Percentiles rank a stretch among this genome's conserved stretches.
Evolutionary conservation across 2,797 vertebrate species (phyloP).

Genomic region (Paedocypris micromegethes): DNA sequence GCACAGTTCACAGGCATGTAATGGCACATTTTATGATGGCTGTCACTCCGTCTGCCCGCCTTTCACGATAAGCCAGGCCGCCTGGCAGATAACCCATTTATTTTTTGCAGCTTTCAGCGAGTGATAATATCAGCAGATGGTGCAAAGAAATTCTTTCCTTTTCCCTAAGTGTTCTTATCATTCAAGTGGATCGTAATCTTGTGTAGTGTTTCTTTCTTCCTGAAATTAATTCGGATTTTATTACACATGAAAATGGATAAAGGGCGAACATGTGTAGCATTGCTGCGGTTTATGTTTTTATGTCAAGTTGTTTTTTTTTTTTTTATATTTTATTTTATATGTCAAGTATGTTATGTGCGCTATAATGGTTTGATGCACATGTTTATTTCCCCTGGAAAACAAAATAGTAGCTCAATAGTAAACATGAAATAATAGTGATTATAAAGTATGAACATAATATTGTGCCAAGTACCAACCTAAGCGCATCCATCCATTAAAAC

Average conservation of each 20-base stretch:
- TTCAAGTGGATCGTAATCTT: conserved; percentile 9
- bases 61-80: conserved; percentile 17
- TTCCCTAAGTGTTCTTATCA: conserved; percentile 19
- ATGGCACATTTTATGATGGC: conserved; percentile 37
- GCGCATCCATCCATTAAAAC: too few species aligned
- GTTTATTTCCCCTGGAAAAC: too few species aligned
- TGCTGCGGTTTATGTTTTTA: neutral
- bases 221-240: too few species aligned
- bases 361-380: too few species aligned
- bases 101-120: conserved; percentile 47
- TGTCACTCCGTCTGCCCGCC: conserved; percentile 22
- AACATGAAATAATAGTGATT: too few species aligned
- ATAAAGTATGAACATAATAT: too few species aligned
- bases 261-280: too few species aligned
- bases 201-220: neutral
- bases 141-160: conserved; percentile 53
- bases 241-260: too few species aligned
- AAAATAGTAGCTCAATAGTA: too few species aligned
- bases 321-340: too few species aligned
- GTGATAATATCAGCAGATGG: conserved; percentile 64
- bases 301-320: neutral
- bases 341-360: too few species aligned
- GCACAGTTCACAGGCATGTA: neutral
- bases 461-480: too few species aligned
- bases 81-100: conserved; percentile 7